Base-by-base conservation (phyloP, 2,113 vertebrate species). In the Ochotona princeps region DNA sequence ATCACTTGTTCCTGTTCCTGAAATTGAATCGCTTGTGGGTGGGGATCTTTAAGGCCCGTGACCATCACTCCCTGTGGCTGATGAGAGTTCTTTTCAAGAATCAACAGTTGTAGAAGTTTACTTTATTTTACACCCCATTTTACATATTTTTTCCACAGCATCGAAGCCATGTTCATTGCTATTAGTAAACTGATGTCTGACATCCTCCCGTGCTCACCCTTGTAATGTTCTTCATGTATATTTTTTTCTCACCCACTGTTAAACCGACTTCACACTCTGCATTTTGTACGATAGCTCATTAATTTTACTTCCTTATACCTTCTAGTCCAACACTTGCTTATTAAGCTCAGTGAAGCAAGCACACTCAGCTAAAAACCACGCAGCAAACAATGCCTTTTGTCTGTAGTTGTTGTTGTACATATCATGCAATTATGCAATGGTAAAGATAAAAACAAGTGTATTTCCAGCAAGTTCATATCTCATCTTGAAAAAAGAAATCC, bases 191-290 rank as follows among this genome's bases (percentile, higher is more conserved):
- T 54, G 83, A 78, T 86, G 79, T 12, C 80, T 82, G 51, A 1
- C 60, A 78, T 72, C 69, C 93, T 89, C 20, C 80, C 25, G 76
- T 63, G 49, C 44, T 70, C 51, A 26, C 47, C 8, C n/a, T 67
- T 20, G 35, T 69, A 26, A 49, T 73, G 81, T 72, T 91, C 54
- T 90, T 87, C 18, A 2, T 49, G 10, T 83, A 57, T 87, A 61
- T 96, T 88, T 96, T n/a, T 94, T 92, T 92, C 89, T 90, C 91
- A 89, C 72, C 44, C 28, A 67, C 75, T 94, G 90, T 35, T 91
- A 87, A 87, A 12, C 75, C 93, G 90, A 74, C 49, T 93, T 96
- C 95, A 94, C 92, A 92, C 84, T 32, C 75, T 67, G n/a, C 76
- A 73, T 90, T 49, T 85, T 38, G 75, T 79, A 47, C 26, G 66